Conservation (phyloP, 1,140 invertebrate species). For the Dendrolimus kikuchii region DNA sequence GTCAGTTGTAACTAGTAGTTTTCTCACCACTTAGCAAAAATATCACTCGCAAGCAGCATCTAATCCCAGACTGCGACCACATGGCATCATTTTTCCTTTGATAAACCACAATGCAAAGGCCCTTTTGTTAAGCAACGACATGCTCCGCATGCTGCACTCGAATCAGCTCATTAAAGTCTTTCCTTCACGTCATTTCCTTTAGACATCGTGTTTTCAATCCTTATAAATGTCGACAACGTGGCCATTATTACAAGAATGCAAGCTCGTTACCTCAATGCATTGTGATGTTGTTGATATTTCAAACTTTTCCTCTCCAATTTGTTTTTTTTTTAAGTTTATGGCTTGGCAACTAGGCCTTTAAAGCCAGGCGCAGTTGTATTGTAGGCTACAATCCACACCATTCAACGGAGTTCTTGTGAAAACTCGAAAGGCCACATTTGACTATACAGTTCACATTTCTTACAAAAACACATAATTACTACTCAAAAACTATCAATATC, state of each 20-base stretch:
- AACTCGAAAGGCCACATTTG: too few relatives aligned
- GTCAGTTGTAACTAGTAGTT: too few relatives aligned
- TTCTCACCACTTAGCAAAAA: too few relatives aligned
- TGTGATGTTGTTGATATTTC: not conserved
- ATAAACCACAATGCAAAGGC: slow-evolving; percentile 36
- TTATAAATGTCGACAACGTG: slow-evolving; percentile 8
- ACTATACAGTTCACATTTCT: too few relatives aligned
- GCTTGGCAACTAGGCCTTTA: too few relatives aligned
- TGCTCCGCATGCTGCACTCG: slow-evolving; percentile 31
- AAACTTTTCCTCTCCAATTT: too few relatives aligned
- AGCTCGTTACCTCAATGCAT: slow-evolving; percentile 6
- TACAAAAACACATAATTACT: too few relatives aligned
- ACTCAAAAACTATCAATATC: too few relatives aligned
- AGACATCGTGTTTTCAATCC: slow-evolving; percentile 28
- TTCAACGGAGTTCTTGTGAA: too few relatives aligned
- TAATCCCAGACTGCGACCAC: not conserved
- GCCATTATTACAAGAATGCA: slow-evolving; percentile 4
- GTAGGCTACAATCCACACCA: too few relatives aligned
- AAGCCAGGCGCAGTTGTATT: too few relatives aligned
- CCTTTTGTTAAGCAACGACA: slow-evolving; percentile 36
- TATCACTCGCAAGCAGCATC: not conserved
- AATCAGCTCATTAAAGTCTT: slow-evolving; percentile 52
- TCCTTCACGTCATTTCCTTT: slow-evolving; percentile 48
- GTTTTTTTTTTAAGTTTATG: too few relatives aligned
- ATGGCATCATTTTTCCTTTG: slow-evolving; percentile 32